Evolutionary conservation across 2,888 invertebrate species (phyloP).

Genomic region (Monochamus alternatus): DNA sequence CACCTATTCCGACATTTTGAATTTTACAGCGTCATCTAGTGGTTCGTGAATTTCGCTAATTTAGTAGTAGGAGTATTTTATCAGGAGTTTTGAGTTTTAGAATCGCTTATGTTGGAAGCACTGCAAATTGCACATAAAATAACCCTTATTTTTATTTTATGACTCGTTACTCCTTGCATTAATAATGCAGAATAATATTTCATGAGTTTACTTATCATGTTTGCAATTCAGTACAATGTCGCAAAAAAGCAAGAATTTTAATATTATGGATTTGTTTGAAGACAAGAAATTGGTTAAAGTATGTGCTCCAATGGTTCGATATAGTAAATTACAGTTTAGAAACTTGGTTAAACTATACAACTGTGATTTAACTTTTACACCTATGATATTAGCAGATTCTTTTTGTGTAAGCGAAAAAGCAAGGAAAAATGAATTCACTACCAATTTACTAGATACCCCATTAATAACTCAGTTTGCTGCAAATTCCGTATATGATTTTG

Average conservation of each 20-base stretch:
- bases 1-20: too few relatives aligned
- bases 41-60: too few relatives aligned
- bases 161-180: too few relatives aligned
- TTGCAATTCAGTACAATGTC: background rate
- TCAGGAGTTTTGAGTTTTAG: too few relatives aligned
- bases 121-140: too few relatives aligned
- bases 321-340: slow-evolving; percentile 88
- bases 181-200: too few relatives aligned
- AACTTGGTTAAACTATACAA: slow-evolving; percentile 84
- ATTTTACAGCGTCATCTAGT: too few relatives aligned
- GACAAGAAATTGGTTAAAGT: slow-evolving; percentile 80
- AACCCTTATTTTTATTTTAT: too few relatives aligned
- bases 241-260: slow-evolving; percentile 50
- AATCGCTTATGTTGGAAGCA: too few relatives aligned
- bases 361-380: slow-evolving; percentile 93
- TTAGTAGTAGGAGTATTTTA: too few relatives aligned
- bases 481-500: slow-evolving; percentile 86
- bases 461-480: slow-evolving; percentile 97
- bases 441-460: slow-evolving; percentile 77
- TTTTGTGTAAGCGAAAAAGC: slow-evolving; percentile 93
- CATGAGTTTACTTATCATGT: too few relatives aligned
- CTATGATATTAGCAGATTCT: slow-evolving; percentile 97
- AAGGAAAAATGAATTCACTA: slow-evolving; percentile 86
- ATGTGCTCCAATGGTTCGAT: slow-evolving; percentile 97
- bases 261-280: slow-evolving; percentile 79